A percentile compares a stretch with the other conserved stretches of the same genome.
These are phyloP conservation scores for Thymelicus lineola DNA, from an alignment of 2,888 invertebrate species.

Conservation along the genomic window DNA sequence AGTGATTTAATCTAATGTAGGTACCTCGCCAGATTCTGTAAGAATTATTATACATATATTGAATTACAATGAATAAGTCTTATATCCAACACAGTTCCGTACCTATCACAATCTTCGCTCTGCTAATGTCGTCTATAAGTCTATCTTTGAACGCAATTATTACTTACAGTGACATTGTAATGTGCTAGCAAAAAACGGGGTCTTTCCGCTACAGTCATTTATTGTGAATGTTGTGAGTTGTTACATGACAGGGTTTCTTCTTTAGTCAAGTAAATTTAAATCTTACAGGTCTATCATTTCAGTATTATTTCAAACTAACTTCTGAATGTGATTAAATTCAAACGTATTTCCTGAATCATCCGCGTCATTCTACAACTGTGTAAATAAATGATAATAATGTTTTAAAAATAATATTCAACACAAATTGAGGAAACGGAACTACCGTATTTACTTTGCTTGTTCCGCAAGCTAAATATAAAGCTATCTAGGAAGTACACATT, in stretches of 20 bases:
- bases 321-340: not conserved
- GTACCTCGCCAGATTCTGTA: not conserved
- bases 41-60: too few species aligned
- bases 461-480: not conserved
- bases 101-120: slow-evolving; percentile 5
- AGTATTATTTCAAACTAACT: too few species aligned
- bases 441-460: not conserved
- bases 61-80: not conserved
- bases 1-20: not conserved
- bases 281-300: too few species aligned
- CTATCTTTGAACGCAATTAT: slow-evolving; percentile 16
- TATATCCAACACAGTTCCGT: slow-evolving; percentile 8
- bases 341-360: not conserved
- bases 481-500: too few species aligned
- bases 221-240: too few species aligned
- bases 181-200: too few species aligned
- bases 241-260: too few species aligned
- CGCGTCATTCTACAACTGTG: not conserved
- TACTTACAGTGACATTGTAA: too few species aligned
- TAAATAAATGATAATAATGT: not conserved
- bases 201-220: too few species aligned
- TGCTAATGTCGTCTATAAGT: not conserved
- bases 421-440: not conserved
- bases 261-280: too few species aligned
- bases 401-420: not conserved